These are phyloP conservation scores for Heliconius hermathena DNA, from an alignment of 1,140 invertebrate genomes.

Conservation along the genomic window DNA sequence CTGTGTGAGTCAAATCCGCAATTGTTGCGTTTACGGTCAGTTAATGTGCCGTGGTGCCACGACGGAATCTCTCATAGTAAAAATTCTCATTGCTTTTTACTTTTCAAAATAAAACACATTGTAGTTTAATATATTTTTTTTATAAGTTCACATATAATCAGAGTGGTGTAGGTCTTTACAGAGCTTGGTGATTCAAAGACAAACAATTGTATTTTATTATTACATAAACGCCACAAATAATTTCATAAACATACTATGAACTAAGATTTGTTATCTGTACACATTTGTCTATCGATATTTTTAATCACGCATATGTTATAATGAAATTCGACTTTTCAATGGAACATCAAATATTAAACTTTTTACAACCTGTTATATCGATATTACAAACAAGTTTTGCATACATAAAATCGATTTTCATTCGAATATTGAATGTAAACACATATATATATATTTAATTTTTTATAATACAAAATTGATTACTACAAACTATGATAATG, in stretches of 20 bases:
- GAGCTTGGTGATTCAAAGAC: constrained; percentile 67
- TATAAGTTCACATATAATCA: constrained; percentile 70
- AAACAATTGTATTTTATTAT: constrained; percentile 56
- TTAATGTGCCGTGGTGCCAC: too few relatives aligned
- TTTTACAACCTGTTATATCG: constrained; percentile 32
- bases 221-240: constrained; percentile 39
- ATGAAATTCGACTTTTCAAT: constrained; percentile 23
- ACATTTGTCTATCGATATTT: constrained; percentile 21
- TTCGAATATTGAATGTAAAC: constrained; percentile 2
- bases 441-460: constrained; percentile 21
- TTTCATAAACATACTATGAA: constrained; percentile 41
- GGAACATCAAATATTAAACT: constrained; percentile 21
- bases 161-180: constrained; percentile 63
- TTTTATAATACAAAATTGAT: constrained; percentile 31
- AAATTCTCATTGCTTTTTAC: not conserved
- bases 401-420: constrained; percentile 39
- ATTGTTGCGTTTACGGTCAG: too few relatives aligned
- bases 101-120: constrained; percentile 47
- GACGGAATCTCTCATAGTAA: too few relatives aligned
- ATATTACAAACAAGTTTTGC: constrained; percentile 29
- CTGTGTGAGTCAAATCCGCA: too few relatives aligned
- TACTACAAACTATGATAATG: constrained; percentile 37
- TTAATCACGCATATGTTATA: constrained; percentile 7
- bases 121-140: constrained; percentile 52
- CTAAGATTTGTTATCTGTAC: constrained; percentile 43